Evolutionary conservation across 2,888 invertebrate species (phyloP).

Genomic region (Ochropacha duplaris): DNA sequence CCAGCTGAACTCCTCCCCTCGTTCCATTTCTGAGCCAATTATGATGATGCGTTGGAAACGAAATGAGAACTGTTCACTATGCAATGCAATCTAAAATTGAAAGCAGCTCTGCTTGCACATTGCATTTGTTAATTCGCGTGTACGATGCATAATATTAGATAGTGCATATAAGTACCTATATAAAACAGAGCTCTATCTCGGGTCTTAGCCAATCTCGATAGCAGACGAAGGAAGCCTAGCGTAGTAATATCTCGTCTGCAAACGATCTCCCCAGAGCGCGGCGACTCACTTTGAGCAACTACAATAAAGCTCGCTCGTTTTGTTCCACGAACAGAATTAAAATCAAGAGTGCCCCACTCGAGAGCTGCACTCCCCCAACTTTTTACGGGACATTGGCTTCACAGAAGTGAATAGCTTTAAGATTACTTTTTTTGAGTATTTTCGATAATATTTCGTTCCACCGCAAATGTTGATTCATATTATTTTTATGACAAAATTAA

Average conservation of each 20-base stretch:
- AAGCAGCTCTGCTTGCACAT: not conserved
- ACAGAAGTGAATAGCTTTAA: constrained; percentile 28
- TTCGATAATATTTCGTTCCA: constrained; percentile 6
- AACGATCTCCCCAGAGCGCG: not conserved
- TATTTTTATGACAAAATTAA: too few relatives aligned
- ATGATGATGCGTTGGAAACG: not conserved
- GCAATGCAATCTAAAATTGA: not conserved
- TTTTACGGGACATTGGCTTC: constrained; percentile 37
- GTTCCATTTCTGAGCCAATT: not conserved
- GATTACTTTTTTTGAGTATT: constrained; percentile 20
- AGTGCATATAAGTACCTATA: not conserved
- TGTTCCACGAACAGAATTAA: constrained; percentile 50
- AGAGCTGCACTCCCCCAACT: constrained; percentile 30
- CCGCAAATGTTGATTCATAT: not conserved
- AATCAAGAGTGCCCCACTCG: constrained; percentile 32
- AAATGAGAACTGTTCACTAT: not conserved
- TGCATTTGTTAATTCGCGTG: not conserved
- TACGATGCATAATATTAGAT: not conserved
- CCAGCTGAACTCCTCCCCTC: not conserved
- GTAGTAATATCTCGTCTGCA: constrained; percentile 21
- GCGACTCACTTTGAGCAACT: constrained; percentile 32
- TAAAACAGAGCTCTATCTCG: not conserved
- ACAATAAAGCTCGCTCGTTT: constrained; percentile 37
- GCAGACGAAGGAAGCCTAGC: constrained; percentile 17
- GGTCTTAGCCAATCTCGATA: constrained; percentile 1